A percentile compares a stretch with the other conserved stretches of the same genome.
Conservation (phyloP, 2,797 vertebrate species). For the Xenopus petersii region DNA sequence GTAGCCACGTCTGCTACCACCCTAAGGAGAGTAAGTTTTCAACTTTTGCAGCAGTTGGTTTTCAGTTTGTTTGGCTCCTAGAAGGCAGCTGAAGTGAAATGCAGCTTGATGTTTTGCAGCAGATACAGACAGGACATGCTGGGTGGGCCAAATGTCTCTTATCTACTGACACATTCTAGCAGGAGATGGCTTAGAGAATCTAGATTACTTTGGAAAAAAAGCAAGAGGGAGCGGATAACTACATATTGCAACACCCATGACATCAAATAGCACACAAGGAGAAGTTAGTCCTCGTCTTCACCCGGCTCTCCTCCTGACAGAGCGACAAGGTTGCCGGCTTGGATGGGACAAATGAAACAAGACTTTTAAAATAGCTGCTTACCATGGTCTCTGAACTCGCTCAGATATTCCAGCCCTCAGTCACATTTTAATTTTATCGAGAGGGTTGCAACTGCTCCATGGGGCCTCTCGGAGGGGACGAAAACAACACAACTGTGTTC, state of each 20-base stretch:
- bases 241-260: neutral
- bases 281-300: neutral
- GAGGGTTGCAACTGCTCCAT: slow-evolving; percentile 53
- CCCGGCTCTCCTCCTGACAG: neutral
- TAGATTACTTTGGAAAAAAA: neutral
- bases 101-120: neutral
- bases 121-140: neutral
- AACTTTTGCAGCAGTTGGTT: neutral
- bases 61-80: neutral
- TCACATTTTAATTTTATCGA: slow-evolving; percentile 54
- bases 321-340: slow-evolving; percentile 51
- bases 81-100: neutral
- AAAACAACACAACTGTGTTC: slow-evolving; percentile 56
- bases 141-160: neutral
- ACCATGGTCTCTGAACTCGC: slow-evolving; percentile 54
- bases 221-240: neutral
- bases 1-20: no score
- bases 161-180: neutral
- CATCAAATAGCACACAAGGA: slow-evolving; percentile 1
- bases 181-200: neutral
- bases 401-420: slow-evolving; percentile 56
- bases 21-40: neutral
- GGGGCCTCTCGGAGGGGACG: slow-evolving; percentile 55
- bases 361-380: slow-evolving; percentile 55
- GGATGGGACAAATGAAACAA: slow-evolving; percentile 56